These are phyloP conservation scores for Meloidogyne exigua DNA, from an alignment of 1,140 invertebrate species.

Conservation along the genomic window DNA sequence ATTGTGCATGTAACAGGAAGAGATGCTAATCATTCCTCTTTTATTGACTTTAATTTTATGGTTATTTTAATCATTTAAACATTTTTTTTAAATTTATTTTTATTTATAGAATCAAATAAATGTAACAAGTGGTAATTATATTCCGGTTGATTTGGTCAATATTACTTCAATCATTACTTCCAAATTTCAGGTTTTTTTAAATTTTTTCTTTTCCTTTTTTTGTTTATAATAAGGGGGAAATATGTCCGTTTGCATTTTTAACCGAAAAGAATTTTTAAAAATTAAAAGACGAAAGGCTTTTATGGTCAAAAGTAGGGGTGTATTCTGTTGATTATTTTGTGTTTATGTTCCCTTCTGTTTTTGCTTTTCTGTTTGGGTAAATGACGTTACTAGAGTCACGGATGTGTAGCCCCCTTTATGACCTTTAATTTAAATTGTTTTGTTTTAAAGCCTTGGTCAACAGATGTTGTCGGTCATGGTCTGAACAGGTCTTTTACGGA, in stretches of 20 bases:
- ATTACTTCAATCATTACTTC: slow-evolving; percentile 49
- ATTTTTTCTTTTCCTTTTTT: too few relatives aligned
- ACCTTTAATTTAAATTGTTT: too few relatives aligned
- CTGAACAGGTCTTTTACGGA: slow-evolving; percentile 34
- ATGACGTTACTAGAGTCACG: too few relatives aligned
- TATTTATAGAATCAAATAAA: slow-evolving; percentile 46
- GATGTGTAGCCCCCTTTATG: too few relatives aligned
- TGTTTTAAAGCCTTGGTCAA: slow-evolving; percentile 42
- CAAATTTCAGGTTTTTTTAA: slow-evolving; percentile 47
- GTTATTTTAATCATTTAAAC: slow-evolving; percentile 31
- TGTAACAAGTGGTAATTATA: slow-evolving; percentile 49
- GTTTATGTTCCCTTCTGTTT: too few relatives aligned
- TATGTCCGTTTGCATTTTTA: too few relatives aligned
- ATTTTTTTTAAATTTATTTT: slow-evolving; percentile 7
- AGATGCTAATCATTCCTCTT: slow-evolving; percentile 18
- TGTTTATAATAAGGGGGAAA: too few relatives aligned
- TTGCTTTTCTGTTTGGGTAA: too few relatives aligned
- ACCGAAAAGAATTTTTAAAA: too few relatives aligned
- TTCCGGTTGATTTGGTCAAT: slow-evolving; percentile 47
- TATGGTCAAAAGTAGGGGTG: too few relatives aligned
- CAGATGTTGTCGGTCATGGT: slow-evolving; percentile 45
- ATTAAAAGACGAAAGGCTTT: too few relatives aligned
- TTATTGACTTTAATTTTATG: slow-evolving; percentile 47
- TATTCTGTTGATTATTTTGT: too few relatives aligned
- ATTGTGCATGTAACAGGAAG: slow-evolving; percentile 35